phyloP scores from a whole-genome alignment of 2,888 invertebrate genomes.

The Tachina fera region DNA sequence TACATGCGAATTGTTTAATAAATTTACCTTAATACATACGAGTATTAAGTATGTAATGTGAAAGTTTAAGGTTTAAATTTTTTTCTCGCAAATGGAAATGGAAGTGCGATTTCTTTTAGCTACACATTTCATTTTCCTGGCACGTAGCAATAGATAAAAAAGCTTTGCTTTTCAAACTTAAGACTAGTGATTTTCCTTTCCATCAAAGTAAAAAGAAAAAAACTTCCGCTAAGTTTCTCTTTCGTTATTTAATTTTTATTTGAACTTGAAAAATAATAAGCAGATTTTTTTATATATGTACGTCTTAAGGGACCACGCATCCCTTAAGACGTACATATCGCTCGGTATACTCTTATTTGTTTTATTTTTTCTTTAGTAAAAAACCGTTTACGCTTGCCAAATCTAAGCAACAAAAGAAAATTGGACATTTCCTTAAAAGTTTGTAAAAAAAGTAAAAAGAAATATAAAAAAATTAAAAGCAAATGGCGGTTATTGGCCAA shows the following conservation, averaged over 20 bases:
- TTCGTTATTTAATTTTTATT: not conserved
- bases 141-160: not conserved
- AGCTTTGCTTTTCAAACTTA: not conserved
- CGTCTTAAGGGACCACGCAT: constrained; percentile 14
- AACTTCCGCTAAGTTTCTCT: not conserved
- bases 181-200: too few relatives aligned
- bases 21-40: too few relatives aligned
- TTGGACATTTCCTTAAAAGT: constrained; percentile 14
- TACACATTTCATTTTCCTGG: not conserved
- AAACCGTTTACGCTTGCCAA: not conserved
- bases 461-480: not conserved
- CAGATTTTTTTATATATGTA: not conserved
- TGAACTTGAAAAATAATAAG: constrained; percentile 3
- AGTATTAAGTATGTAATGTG: too few relatives aligned
- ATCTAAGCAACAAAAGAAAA: not conserved
- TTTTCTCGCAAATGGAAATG: too few relatives aligned
- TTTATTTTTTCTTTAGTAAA: not conserved
- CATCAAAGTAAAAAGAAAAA: not conserved
- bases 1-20: too few relatives aligned
- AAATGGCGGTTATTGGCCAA: not conserved
- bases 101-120: too few relatives aligned
- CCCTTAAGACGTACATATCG: not conserved
- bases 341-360: not conserved
- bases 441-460: not conserved
- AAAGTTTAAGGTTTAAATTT: too few relatives aligned